Base-by-base conservation (phyloP, 2,888 invertebrate species). In the Limnephilus rhombicus region DNA sequence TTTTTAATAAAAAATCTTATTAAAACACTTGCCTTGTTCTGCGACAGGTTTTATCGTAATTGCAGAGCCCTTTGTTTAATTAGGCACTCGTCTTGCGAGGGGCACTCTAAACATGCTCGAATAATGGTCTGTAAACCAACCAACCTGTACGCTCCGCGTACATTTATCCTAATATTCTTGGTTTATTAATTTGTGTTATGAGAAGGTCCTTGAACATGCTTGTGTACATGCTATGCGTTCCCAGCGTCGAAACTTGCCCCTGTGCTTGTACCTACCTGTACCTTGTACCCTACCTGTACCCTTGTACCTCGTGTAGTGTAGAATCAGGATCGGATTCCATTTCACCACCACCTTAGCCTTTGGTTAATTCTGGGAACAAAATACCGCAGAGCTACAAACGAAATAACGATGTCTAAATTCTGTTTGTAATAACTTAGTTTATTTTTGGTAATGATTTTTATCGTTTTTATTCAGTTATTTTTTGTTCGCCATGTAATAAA, bases 31-130 rank as follows among this genome's bases (percentile, higher is more conserved):
- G 81, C 91, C 87, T 34, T 81, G 82, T 87, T 49, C 45, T 34
- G 87, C 86, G 49, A 86, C 92, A 86, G 86, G 90, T 92, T 92
- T 92, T 85, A 81, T 92, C 90, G 90, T 92, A 92, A 92, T 91
- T 85, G 92, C 90, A 80, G 31, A 85, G 68, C 85, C 85, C 90
- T 86, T 92, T 92, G 90, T 92, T 92, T 92, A 90, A 92, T 90
- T 92, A 92, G 85, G 85, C 90, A 89, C 82, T 90, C 92, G 86
- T 85, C 90, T 29, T 80, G 90, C 34, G 85, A 81, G 92, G 80
- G 90, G 90, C 45, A 85, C 37, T 68, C 85, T 90, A 85, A 86
- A 90, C 90, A 90, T 68, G 90, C 88, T 82, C 24, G 91, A 82
- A 83, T 91, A 89, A 91, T 53, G 88, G 53, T 80, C 80, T 53